Conservation (phyloP, 1,140 invertebrate genomes). For the Papilio aristodemus region DNA sequence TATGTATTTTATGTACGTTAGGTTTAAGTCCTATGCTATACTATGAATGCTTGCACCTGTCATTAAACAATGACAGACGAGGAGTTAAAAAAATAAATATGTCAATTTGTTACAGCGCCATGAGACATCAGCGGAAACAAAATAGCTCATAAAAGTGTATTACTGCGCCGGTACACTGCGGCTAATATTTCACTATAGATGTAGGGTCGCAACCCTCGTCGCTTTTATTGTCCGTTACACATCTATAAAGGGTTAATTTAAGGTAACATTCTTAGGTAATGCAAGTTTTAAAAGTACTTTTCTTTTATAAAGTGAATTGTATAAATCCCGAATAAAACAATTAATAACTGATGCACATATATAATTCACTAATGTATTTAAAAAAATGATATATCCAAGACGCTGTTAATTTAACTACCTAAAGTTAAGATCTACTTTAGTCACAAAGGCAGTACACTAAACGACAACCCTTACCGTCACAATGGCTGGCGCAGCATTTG, state of each 20-base stretch:
- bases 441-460: conserved; percentile 26
- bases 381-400: conserved; percentile 6
- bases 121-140: conserved; percentile 31
- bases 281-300: not conserved
- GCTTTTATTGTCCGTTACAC: conserved; percentile 52
- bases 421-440: conserved; percentile 15
- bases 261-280: conserved; percentile 52
- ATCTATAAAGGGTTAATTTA: conserved; percentile 70
- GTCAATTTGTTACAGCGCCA: conserved; percentile 25
- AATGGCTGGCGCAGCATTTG: conserved; percentile 48
- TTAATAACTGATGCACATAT: not conserved
- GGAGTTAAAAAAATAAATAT: not conserved
- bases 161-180: not conserved
- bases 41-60: too few species aligned
- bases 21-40: too few species aligned
- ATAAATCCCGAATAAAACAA: too few species aligned
- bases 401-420: conserved; percentile 1
- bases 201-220: conserved; percentile 36
- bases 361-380: not conserved
- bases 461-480: conserved; percentile 26
- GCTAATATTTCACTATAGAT: conserved; percentile 4
- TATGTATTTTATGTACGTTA: too few species aligned
- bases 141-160: conserved; percentile 13
- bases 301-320: too few species aligned
- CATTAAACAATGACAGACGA: too few species aligned